Conservation (phyloP, 2,888 invertebrate species). For the Ellobium chinense region DNA sequence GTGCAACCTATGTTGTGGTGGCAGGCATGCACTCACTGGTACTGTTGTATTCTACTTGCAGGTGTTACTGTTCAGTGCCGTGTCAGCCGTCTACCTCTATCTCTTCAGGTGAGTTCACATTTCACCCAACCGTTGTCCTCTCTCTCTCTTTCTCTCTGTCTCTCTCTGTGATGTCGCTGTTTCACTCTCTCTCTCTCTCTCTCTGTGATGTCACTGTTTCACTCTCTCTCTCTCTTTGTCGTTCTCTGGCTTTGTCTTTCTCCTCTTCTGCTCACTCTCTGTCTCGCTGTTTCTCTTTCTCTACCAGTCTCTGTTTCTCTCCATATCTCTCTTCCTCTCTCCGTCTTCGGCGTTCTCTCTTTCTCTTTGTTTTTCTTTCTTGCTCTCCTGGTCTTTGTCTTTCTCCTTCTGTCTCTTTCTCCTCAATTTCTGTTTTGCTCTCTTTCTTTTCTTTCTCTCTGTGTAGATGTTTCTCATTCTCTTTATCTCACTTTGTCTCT, state of each 20-base stretch:
- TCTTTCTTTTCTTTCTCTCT: neutral
- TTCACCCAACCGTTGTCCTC: neutral
- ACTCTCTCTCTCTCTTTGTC: no score
- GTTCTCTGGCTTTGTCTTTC: no score
- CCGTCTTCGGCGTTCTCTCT: neutral
- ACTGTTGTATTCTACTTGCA: slow-evolving; percentile 48
- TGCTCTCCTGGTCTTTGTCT: neutral
- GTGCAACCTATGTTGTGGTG: no score
- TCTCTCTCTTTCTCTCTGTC: neutral
- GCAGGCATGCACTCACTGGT: no score
- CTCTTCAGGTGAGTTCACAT: slow-evolving; percentile 66
- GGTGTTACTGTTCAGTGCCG: slow-evolving; percentile 69
- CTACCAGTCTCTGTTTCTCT: slow-evolving; percentile 3
- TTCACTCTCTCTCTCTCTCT: neutral
- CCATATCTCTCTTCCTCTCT: neutral
- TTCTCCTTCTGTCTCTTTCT: slow-evolving; percentile 4
- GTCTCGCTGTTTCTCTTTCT: neutral
- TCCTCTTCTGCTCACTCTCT: no score
- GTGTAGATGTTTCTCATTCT: neutral
- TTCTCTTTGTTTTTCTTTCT: neutral
- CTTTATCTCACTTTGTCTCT: neutral
- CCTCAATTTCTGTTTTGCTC: neutral
- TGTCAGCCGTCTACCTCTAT: slow-evolving; percentile 66
- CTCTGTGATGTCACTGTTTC: no score
- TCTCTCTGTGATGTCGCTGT: neutral